Base-by-base conservation (phyloP, 2,888 invertebrate genomes). In the Antheraea assamensis region DNA sequence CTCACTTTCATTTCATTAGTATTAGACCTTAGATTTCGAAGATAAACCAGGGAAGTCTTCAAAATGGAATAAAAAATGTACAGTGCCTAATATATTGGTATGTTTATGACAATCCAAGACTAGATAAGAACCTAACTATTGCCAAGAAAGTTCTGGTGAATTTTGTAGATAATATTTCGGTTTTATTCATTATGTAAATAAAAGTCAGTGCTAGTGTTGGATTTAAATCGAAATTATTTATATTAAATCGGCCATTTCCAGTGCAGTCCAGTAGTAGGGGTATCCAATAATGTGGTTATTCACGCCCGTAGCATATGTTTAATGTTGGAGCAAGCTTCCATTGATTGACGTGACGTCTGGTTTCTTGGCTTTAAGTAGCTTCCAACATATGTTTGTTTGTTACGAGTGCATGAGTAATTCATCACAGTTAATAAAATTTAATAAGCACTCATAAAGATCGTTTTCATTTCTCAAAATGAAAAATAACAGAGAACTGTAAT, bases 311-410 rank as follows among this genome's bases (percentile, higher is more conserved):
- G 83, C 93, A 92, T 89, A 88, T 93, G 93, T 88, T 92, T 90
- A 90, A 90, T 92, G 92, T 94, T 85, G 84, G 81, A 84, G 85
- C 82, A 86, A 89, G 86, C 89, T 90, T 88, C 87, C 90, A 88
- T 88, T 93, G 94, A 94, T 92, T 92, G 93, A 93, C 93, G 88
- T 87, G 86, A 83, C 85, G 89, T 89, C 90, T 91, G 91, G 87
- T 87, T 87, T 75, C 74, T 75, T 55, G 71, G 66, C 58, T 58
- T 55, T 74, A 74, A 72, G 73, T 73, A 75, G 74, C 72, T 74
- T 73, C 72, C n/a, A 52, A 35, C 83, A 82, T 72, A 81, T 83
- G 83, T 84, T 78, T 79, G 82, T 80, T 78, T 81, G 80, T 80
- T 77, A 70, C 70, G 70, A 70, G 78, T 74, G 75, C 81, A 80